Evolutionary conservation across 64 coral and sea anemone species (phyloP), one percentile per base, ranked within the genome.

Genomic region (Exaiptasia diaphana): DNA sequence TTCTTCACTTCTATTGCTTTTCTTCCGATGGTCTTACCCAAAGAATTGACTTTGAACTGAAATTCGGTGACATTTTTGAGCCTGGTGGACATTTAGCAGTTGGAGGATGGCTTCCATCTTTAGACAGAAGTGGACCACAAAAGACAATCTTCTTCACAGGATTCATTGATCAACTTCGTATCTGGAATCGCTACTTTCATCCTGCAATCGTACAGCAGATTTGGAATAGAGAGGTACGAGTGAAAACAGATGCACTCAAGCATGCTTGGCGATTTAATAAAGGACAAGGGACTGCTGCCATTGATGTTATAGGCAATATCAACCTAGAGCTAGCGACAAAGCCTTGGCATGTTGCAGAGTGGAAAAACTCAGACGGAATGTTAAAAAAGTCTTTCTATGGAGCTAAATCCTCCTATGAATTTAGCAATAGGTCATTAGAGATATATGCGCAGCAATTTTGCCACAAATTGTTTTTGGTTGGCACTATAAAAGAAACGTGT

Each of bases 131-230:
- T 34, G 93, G 93, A 21, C 84, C 67, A 40, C 93, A 97, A 56
- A 82, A 83, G 24, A 9, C 22, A 20, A 67, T 71, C 6, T 63
- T 63, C 38, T 97, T 97, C 37, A 53, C 56, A 28, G 93, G 93
- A 5, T 87, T 83, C 35, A 83, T 97, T 39, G 93, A 97, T 64
- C 87, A 97, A 48, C 63, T 97, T 62, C 88, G 88, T n/a, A 83
- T 97, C 37, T 97, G 93, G 93, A 87, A 77, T 20, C 88, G 67
- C 25, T 59, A 46, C 74, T 97, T 91, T 67, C 93, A 97, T 77
- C 93, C 93, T 33, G 93, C 93, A 34, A 68, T 97, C 39, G 87
- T 97, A 28, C 83, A 78, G 28, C 93, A 97, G 35, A 83, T 82
- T 5, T 91, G 93, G 88, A 87, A 87, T 26, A 57, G 88, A 72